A percentile compares a stretch with the other conserved stretches of the same genome.
Conservation (phyloP, 1,140 invertebrate species). For the Psix sp. region DNA sequence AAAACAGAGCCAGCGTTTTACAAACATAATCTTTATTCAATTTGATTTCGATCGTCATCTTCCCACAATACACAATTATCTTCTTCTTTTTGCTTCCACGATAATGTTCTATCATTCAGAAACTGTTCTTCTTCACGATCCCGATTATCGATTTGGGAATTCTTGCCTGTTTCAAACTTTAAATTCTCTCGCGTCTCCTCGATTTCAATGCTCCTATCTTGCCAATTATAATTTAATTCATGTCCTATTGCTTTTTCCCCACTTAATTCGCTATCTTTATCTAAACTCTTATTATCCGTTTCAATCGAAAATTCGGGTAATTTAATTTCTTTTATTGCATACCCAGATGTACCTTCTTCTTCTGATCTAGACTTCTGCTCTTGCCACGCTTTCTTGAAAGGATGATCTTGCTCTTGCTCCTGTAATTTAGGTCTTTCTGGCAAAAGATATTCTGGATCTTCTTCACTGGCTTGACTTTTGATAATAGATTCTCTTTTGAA, state of each 20-base stretch:
- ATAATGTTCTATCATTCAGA: conserved; percentile 20
- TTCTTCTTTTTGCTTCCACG: conserved; percentile 57
- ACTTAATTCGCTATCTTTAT: conserved; percentile 13
- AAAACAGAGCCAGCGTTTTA: no score
- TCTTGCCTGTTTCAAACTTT: conserved; percentile 41
- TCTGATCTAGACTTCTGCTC: conserved; percentile 74
- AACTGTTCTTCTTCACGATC: conserved; percentile 61
- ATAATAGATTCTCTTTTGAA: conserved; percentile 74
- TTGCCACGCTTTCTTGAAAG: conserved; percentile 75
- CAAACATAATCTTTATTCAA: conserved; percentile 18
- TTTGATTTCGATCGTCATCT: conserved; percentile 52
- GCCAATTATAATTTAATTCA: conserved; percentile 55
- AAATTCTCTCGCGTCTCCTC: conserved; percentile 33
- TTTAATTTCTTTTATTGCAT: conserved; percentile 67
- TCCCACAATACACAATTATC: conserved; percentile 66
- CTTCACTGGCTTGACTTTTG: conserved; percentile 75
- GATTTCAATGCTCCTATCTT: conserved; percentile 44
- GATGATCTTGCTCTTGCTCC: conserved; percentile 74
- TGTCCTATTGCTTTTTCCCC: conserved; percentile 31
- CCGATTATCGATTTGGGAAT: conserved; percentile 56
- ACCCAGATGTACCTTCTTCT: conserved; percentile 69
- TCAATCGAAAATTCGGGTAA: conserved; percentile 39
- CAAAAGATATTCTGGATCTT: conserved; percentile 73
- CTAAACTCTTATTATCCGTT: conserved; percentile 35
- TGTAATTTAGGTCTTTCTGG: conserved; percentile 73